A percentile compares a stretch with the other conserved stretches of the same genome.
phyloP scores from a whole-genome alignment of 2,888 invertebrate species.

The Papilio gigon region DNA sequence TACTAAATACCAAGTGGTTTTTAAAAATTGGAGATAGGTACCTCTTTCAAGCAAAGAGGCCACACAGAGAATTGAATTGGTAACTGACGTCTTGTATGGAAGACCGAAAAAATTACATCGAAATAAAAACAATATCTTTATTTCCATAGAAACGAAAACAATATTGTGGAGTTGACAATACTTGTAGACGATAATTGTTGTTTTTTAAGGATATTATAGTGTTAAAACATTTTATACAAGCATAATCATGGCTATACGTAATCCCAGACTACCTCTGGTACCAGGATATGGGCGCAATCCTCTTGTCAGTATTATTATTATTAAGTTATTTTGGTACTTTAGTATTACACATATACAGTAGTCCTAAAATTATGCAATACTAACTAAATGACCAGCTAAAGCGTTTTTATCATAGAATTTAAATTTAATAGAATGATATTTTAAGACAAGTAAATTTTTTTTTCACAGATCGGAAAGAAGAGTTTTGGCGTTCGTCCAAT shows the following conservation, averaged over 20 bases:
- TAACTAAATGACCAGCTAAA: no score
- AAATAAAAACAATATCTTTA: not conserved
- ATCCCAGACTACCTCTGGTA: conserved; percentile 86
- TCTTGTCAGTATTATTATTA: conserved; percentile 80
- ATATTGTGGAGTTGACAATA: conserved; percentile 12
- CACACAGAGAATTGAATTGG: not conserved
- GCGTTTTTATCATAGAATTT: no score
- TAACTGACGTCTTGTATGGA: not conserved
- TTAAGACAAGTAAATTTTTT: not conserved
- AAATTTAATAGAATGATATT: no score
- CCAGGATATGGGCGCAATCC: conserved; percentile 87
- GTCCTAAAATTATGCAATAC: no score
- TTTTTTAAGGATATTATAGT: conserved; percentile 15
- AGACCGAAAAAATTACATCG: not conserved
- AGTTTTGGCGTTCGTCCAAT: conserved; percentile 72
- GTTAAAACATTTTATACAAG: conserved; percentile 6
- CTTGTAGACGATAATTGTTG: not conserved
- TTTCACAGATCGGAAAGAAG: conserved; percentile 77
- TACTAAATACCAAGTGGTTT: no score
- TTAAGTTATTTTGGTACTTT: conserved; percentile 85
- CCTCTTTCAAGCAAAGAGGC: not conserved
- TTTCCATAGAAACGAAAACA: conserved; percentile 4
- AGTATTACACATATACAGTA: no score
- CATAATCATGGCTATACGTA: conserved; percentile 73
- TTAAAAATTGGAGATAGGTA: not conserved